These are phyloP conservation scores for Eonycteris spelaea DNA, from an alignment of 2,113 vertebrate genomes.

Conservation along the genomic window DNA sequence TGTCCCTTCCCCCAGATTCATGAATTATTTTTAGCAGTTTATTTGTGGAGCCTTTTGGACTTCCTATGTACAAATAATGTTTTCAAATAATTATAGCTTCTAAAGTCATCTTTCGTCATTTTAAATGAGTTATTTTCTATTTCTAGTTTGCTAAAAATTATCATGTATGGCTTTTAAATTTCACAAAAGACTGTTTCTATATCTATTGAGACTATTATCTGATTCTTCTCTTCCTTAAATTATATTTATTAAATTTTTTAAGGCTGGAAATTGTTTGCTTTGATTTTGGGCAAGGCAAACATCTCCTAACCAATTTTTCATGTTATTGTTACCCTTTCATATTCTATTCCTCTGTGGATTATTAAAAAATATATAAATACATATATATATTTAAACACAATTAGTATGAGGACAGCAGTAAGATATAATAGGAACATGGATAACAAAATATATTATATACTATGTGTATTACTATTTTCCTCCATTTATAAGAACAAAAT, in stretches of 20 bases:
- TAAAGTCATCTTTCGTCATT: neutral
- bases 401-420: neutral
- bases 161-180: neutral
- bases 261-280: neutral
- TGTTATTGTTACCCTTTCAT: neutral
- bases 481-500: neutral
- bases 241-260: conserved; percentile 1
- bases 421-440: neutral
- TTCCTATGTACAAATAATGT: neutral
- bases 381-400: neutral
- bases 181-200: neutral
- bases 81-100: neutral
- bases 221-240: neutral
- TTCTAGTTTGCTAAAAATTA: neutral
- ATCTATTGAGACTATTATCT: neutral
- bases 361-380: neutral
- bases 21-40: neutral
- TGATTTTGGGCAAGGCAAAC: neutral
- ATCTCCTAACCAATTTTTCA: neutral
- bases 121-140: neutral
- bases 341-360: neutral
- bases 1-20: neutral
- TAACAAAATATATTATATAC: neutral
- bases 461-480: neutral
- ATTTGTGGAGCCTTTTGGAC: neutral